Conservation (phyloP, 2,797 vertebrate species). For the Linurgus olivaceus region DNA sequence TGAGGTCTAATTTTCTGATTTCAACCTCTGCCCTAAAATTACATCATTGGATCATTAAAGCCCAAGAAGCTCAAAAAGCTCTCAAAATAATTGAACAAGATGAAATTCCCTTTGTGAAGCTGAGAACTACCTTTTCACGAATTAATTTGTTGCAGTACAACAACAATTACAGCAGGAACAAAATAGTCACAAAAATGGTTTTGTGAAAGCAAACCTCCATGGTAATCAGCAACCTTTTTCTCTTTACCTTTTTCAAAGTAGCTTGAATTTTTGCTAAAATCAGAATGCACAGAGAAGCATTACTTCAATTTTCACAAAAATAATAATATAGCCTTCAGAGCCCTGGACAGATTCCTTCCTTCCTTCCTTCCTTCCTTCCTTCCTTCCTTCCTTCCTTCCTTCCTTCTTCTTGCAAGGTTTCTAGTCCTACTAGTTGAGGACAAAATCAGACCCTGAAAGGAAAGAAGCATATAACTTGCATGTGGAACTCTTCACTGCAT, state of each 20-base stretch:
- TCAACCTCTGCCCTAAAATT: not conserved
- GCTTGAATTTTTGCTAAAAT: not conserved
- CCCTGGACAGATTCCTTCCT: not conserved
- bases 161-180: not conserved
- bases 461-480: not conserved
- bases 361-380: too few relatives aligned
- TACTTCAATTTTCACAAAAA: not conserved
- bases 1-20: slow-evolving; percentile 16
- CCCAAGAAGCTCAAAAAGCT: not conserved
- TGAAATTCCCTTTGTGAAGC: not conserved
- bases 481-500: not conserved
- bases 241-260: not conserved
- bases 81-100: not conserved
- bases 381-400: too few relatives aligned
- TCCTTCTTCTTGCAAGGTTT: not conserved
- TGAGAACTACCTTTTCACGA: not conserved
- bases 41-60: not conserved
- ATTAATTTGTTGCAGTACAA: not conserved
- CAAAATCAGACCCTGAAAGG: not conserved
- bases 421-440: not conserved
- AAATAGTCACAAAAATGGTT: not conserved
- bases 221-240: not conserved
- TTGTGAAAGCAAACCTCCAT: not conserved
- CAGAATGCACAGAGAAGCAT: not conserved
- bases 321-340: not conserved